Conservation (phyloP, 2,888 invertebrate species). For the Limnephilus rhombicus region DNA sequence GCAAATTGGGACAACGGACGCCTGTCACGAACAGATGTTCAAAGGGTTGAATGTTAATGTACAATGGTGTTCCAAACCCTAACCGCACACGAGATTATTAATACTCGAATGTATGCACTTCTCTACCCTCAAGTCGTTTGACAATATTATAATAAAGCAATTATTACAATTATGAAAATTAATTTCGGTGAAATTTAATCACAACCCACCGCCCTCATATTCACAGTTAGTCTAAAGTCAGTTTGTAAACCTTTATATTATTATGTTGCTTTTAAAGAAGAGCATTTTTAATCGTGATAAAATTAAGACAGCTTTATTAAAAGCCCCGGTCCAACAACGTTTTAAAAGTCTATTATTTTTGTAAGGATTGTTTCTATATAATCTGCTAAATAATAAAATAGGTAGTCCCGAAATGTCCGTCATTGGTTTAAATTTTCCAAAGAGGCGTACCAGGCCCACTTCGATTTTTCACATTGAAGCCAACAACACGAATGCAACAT, state of each 20-base stretch:
- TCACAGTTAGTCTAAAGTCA: background rate
- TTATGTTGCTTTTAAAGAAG: background rate
- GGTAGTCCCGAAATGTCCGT: too few species aligned
- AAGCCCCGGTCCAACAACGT: background rate
- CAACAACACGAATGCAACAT: too few species aligned
- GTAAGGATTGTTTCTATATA: too few species aligned
- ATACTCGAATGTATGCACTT: slow-evolving; percentile 12
- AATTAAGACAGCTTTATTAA: background rate
- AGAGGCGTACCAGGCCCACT: too few species aligned
- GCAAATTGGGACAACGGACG: slow-evolving; percentile 44
- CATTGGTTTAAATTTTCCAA: too few species aligned
- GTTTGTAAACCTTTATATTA: background rate
- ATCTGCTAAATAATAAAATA: too few species aligned
- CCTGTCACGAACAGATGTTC: slow-evolving; percentile 42
- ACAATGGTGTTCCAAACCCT: slow-evolving; percentile 4
- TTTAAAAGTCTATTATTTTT: background rate
- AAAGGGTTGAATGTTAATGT: slow-evolving; percentile 40
- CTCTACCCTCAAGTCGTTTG: background rate
- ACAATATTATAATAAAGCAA: background rate
- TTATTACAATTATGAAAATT: background rate
- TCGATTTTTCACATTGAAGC: too few species aligned
- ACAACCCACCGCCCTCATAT: background rate
- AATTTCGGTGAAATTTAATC: background rate
- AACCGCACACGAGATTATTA: background rate
- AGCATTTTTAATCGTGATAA: background rate